Percentiles rank a stretch among this genome's conserved stretches.
These are phyloP conservation scores for Myotis myotis DNA, from an alignment of 2,797 vertebrate species.

Conservation along the genomic window DNA sequence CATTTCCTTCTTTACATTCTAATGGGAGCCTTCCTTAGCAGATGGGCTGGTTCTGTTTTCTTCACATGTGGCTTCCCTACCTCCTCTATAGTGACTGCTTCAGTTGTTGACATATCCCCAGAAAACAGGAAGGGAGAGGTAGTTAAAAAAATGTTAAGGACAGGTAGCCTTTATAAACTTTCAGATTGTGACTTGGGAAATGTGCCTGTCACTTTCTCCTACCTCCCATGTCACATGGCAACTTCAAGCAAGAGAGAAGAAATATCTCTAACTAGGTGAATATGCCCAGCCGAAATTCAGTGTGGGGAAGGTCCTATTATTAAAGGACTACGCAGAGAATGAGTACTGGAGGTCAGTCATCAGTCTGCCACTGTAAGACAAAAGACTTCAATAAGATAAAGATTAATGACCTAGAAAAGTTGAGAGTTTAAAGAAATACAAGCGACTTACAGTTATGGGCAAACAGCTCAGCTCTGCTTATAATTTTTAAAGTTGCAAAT, in stretches of 20 bases:
- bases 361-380: neutral
- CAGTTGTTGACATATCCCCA: neutral
- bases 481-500: constrained; percentile 40
- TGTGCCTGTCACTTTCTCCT: neutral
- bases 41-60: neutral
- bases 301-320: neutral
- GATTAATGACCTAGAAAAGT: neutral
- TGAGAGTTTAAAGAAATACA: neutral
- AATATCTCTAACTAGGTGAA: neutral
- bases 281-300: neutral
- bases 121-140: neutral
- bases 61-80: neutral
- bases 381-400: neutral
- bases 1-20: neutral
- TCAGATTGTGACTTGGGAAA: neutral
- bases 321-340: neutral
- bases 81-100: neutral
- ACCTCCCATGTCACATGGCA: neutral
- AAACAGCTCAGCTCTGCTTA: neutral
- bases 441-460: neutral
- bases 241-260: neutral
- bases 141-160: neutral
- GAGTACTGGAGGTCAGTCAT: neutral
- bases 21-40: neutral
- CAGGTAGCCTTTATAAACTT: neutral